Conservation (phyloP, 2,888 invertebrate genomes). For the Drosophila monieri region DNA sequence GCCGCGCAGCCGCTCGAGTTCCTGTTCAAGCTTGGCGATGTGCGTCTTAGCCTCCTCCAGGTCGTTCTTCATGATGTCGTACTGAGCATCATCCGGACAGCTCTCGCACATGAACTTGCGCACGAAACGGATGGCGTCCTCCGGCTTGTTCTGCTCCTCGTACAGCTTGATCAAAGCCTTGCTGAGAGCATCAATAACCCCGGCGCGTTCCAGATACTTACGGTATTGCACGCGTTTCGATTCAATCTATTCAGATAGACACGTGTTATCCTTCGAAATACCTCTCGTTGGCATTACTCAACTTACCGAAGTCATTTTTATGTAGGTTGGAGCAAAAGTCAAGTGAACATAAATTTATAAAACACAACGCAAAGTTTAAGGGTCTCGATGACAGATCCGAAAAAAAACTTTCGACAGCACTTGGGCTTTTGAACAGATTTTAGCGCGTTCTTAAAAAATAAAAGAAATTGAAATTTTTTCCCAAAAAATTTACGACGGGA, state of each 20-base stretch:
- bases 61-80: slow-evolving; percentile 80
- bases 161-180: slow-evolving; percentile 83
- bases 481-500: slow-evolving; percentile 52
- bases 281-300: too few relatives aligned
- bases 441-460: slow-evolving; percentile 40
- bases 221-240: slow-evolving; percentile 84
- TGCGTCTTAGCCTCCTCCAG: slow-evolving; percentile 77
- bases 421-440: slow-evolving; percentile 42
- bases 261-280: background rate
- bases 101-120: slow-evolving; percentile 83
- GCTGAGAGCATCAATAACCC: slow-evolving; percentile 83
- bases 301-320: slow-evolving; percentile 81
- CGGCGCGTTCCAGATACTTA: slow-evolving; percentile 83
- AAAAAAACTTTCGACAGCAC: slow-evolving; percentile 12
- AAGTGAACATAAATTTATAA: slow-evolving; percentile 37
- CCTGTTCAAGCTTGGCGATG: slow-evolving; percentile 80
- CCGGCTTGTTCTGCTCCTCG: slow-evolving; percentile 83
- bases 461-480: slow-evolving; percentile 49
- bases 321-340: slow-evolving; percentile 16
- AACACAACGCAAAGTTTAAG: slow-evolving; percentile 46
- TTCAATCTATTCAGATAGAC: slow-evolving; percentile 74
- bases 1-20: slow-evolving; percentile 80
- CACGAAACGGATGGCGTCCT: slow-evolving; percentile 83
- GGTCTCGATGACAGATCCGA: slow-evolving; percentile 22
- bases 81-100: slow-evolving; percentile 82